phyloP scores from a whole-genome alignment of 2,797 vertebrate species.

The Tamandua tetradactyla region DNA sequence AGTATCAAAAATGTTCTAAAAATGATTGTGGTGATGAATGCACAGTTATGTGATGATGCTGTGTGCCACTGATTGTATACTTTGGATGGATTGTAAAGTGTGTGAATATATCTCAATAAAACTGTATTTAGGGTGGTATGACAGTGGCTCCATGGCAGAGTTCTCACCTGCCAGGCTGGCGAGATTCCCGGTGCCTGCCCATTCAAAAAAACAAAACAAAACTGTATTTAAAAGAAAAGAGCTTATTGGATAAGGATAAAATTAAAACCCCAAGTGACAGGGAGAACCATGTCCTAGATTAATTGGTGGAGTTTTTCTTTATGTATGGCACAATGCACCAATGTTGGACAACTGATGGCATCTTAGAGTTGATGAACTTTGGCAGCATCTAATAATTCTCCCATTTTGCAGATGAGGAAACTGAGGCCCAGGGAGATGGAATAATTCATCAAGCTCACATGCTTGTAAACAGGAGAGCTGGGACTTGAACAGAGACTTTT shows the following conservation, averaged over 20 bases:
- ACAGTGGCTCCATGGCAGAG: no score
- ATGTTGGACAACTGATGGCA: neutral
- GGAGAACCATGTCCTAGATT: neutral
- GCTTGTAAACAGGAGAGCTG: neutral
- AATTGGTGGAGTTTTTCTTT: neutral
- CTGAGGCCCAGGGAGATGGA: neutral
- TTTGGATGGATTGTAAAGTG: no score
- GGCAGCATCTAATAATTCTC: neutral
- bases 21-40: no score
- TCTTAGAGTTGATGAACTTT: neutral
- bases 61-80: no score
- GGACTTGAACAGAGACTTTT: neutral
- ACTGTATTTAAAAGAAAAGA: no score
- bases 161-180: no score
- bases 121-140: no score
- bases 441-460: neutral
- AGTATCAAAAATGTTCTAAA: no score
- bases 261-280: neutral
- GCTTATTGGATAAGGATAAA: neutral
- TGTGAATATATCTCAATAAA: no score
- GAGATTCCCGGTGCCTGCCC: no score
- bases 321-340: neutral
- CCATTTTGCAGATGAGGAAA: slow-evolving; percentile 8
- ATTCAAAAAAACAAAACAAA: no score
- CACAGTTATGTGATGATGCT: no score